Percentiles rank a stretch among this genome's conserved stretches.
Conservation (phyloP, 2,888 invertebrate species). For the Pandemis heparana region DNA sequence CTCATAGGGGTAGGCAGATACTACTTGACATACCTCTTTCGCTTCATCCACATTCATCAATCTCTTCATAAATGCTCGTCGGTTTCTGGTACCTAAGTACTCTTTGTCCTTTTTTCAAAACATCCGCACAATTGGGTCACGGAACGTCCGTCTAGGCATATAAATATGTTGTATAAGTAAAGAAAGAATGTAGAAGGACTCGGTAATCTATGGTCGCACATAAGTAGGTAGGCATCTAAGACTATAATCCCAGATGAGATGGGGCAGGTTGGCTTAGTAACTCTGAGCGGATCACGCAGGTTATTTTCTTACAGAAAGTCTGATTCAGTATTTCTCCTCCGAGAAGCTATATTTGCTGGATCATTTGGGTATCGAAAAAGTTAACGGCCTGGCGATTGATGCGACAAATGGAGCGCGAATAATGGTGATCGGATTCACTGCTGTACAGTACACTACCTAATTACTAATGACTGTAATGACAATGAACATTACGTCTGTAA, state of each 20-base stretch:
- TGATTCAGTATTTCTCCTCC: neutral
- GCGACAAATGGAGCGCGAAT: conserved; percentile 41
- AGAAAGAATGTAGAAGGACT: conserved; percentile 10
- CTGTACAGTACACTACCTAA: conserved; percentile 14
- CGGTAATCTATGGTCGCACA: neutral
- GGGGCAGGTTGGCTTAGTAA: conserved; percentile 1
- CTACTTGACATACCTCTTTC: no score
- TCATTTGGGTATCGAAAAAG: conserved; percentile 25
- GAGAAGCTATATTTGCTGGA: conserved; percentile 2
- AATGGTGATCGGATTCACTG: conserved; percentile 28
- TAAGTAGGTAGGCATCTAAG: conserved; percentile 7
- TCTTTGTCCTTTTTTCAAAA: no score
- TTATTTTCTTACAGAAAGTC: conserved; percentile 3
- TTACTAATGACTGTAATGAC: conserved; percentile 31
- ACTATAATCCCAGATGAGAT: conserved; percentile 15
- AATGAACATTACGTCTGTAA: conserved; percentile 32
- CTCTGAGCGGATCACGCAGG: conserved; percentile 8
- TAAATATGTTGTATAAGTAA: neutral
- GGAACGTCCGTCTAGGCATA: no score
- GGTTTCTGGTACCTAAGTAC: no score
- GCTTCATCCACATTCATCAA: no score
- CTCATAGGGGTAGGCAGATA: no score
- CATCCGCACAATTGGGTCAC: no score
- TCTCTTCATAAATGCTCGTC: no score
- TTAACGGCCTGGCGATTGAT: conserved; percentile 32